A percentile compares a stretch with the other conserved stretches of the same genome.
These are phyloP conservation scores for Mystacides longicornis DNA, from an alignment of 2,888 invertebrate genomes.

Conservation along the genomic window DNA sequence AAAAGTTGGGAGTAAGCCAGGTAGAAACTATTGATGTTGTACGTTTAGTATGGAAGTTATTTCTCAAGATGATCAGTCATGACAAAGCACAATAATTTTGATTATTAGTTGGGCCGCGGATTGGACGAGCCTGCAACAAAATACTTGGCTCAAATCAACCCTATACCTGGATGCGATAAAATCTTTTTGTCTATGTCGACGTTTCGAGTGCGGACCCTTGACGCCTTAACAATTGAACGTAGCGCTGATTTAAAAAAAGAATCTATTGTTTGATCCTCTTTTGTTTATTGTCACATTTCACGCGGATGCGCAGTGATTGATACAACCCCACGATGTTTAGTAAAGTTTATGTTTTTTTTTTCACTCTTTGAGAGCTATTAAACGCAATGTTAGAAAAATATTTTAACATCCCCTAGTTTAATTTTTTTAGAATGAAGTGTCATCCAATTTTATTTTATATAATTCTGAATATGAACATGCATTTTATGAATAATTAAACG, in stretches of 20 bases:
- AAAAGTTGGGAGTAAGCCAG: too few species aligned
- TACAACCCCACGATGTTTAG: constrained; percentile 5
- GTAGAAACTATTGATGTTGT: too few species aligned
- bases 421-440: not conserved
- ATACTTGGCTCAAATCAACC: too few species aligned
- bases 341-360: not conserved
- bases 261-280: constrained; percentile 18
- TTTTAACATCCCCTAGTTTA: not conserved
- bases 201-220: constrained; percentile 7
- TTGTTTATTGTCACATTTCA: constrained; percentile 21
- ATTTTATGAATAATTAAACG: too few species aligned
- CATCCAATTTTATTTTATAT: constrained; percentile 12
- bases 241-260: constrained; percentile 22
- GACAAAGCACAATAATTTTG: too few species aligned
- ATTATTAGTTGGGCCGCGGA: too few species aligned
- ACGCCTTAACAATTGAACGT: constrained; percentile 23
- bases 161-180: too few species aligned
- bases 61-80: too few species aligned
- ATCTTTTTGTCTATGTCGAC: not conserved
- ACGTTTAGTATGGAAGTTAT: too few species aligned
- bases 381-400: not conserved
- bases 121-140: too few species aligned
- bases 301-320: constrained; percentile 15
- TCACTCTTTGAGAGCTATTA: not conserved
- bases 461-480: too few species aligned